Conservation (phyloP, 1,140 invertebrate genomes). For the roundworm (Caenorhabditis elegans) region DNA sequence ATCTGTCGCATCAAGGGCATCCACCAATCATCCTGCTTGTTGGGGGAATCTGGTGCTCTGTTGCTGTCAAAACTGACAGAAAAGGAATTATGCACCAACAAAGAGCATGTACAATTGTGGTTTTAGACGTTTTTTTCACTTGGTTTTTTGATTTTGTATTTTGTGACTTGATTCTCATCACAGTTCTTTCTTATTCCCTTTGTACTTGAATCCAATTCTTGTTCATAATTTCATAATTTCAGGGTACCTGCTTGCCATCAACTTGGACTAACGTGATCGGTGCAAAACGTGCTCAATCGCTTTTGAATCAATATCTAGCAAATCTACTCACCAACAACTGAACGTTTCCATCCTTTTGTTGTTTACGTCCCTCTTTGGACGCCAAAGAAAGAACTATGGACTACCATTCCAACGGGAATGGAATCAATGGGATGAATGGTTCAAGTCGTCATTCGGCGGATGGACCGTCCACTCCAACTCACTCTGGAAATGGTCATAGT, state of each 20-base stretch:
- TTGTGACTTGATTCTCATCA: background rate
- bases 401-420: background rate
- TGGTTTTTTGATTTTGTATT: background rate
- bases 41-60: background rate
- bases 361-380: background rate
- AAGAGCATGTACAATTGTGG: background rate
- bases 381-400: background rate
- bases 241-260: background rate
- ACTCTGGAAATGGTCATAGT: background rate
- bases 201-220: no score
- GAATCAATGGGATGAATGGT: background rate
- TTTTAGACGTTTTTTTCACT: background rate
- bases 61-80: background rate
- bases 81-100: background rate
- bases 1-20: background rate
- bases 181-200: background rate
- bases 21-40: slow-evolving; percentile 12
- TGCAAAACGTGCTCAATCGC: no score
- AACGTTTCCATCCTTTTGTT: no score
- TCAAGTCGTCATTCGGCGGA: background rate
- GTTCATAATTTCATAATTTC: background rate
- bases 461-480: background rate
- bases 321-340: no score
- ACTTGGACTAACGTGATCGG: background rate
- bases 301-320: no score